These are phyloP conservation scores for Slavum lentiscoides DNA, from an alignment of 2,888 invertebrate species.

Conservation along the genomic window DNA sequence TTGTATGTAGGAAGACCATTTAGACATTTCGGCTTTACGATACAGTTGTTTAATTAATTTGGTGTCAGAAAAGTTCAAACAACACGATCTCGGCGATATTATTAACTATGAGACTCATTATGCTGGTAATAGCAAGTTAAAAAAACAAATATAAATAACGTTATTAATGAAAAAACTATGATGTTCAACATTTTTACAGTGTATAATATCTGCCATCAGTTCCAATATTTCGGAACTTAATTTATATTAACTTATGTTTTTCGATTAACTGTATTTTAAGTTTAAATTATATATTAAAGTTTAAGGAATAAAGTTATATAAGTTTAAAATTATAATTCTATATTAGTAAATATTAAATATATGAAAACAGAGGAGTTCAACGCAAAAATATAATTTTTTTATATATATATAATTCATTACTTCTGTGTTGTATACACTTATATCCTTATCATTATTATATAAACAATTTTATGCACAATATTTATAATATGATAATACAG, in stretches of 20 bases:
- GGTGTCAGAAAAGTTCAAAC: constrained; percentile 46
- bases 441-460: background rate
- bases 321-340: background rate
- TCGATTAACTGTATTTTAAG: background rate
- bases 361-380: background rate
- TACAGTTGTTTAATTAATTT: constrained; percentile 45
- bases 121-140: constrained; percentile 19
- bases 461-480: background rate
- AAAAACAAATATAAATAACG: background rate
- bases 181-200: background rate
- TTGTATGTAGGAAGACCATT: constrained; percentile 36
- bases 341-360: background rate
- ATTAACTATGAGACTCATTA: constrained; percentile 45
- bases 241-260: background rate
- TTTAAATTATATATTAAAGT: background rate
- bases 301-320: background rate
- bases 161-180: background rate
- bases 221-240: background rate
- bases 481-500: background rate
- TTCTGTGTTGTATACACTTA: background rate
- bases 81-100: constrained; percentile 48
- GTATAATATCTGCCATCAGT: background rate
- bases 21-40: constrained; percentile 38
- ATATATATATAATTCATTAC: background rate
- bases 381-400: background rate